phyloP scores from a whole-genome alignment of 2,797 vertebrate species.

The Notoglanidium macrostoma region DNA sequence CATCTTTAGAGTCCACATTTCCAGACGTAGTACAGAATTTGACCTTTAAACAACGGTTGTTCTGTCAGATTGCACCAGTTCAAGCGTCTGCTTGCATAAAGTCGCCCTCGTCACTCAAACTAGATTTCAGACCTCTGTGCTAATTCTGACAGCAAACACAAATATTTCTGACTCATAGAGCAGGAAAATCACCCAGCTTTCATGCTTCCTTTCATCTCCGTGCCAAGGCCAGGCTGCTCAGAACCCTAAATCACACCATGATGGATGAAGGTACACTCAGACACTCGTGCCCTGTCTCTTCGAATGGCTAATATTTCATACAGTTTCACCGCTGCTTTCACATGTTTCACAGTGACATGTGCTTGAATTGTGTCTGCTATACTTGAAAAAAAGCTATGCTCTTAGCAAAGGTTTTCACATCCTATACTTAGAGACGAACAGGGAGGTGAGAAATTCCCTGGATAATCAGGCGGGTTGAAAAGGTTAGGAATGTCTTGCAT shows the following conservation, averaged over 20 bases:
- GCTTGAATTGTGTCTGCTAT: background rate
- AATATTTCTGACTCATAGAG: constrained; percentile 59
- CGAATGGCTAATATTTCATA: background rate
- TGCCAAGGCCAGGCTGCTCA: constrained; percentile 24
- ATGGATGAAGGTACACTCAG: constrained; percentile 20
- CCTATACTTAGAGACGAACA: constrained; percentile 31
- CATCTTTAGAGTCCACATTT: constrained; percentile 46
- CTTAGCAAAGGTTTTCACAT: constrained; percentile 43
- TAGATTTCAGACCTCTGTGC: constrained; percentile 65
- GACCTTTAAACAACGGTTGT: background rate
- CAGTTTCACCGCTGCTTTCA: background rate
- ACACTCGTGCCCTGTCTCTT: background rate
- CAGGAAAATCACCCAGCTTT: constrained; percentile 16
- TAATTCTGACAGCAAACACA: constrained; percentile 73
- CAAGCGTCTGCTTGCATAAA: constrained; percentile 1
- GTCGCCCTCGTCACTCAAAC: constrained; percentile 47
- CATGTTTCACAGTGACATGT: background rate
- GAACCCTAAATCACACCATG: background rate
- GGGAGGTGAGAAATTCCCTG: constrained; percentile 44
- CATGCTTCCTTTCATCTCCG: constrained; percentile 1
- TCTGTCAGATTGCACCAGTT: background rate
- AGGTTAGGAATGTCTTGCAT: constrained; percentile 13
- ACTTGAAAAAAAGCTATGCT: background rate
- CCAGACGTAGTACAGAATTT: background rate
- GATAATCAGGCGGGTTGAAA: constrained; percentile 21